Percentiles rank a stretch among this genome's conserved stretches.
Evolutionary conservation across 2,888 invertebrate genomes (phyloP).

Genomic region (Ectemnius continuus): DNA sequence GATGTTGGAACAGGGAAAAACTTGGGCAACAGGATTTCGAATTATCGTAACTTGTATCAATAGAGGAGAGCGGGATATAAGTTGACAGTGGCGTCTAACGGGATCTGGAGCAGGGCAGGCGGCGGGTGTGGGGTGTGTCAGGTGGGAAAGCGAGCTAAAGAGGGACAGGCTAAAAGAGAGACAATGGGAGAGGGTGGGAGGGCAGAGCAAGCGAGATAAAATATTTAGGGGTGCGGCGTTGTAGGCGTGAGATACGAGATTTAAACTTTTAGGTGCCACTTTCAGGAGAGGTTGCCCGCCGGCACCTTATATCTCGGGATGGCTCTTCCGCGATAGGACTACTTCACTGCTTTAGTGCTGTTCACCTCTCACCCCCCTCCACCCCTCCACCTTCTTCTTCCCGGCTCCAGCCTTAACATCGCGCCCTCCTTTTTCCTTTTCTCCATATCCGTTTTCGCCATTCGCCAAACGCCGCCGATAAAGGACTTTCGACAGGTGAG

Average conservation of each 20-base stretch:
- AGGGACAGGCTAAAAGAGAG: too few relatives aligned
- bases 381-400: too few relatives aligned
- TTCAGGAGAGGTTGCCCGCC: conserved; percentile 48
- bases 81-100: conserved; percentile 31
- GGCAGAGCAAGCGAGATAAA: conserved; percentile 28
- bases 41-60: conserved; percentile 40
- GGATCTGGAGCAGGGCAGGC: background rate
- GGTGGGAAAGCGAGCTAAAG: conserved; percentile 7
- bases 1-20: conserved; percentile 6
- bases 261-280: conserved; percentile 63
- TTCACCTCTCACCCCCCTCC: conserved; percentile 8
- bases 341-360: conserved; percentile 40
- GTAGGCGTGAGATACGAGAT: conserved; percentile 61
- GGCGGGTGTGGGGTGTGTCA: background rate
- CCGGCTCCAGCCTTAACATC: background rate
- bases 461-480: conserved; percentile 16
- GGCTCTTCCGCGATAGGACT: conserved; percentile 50
- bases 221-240: conserved; percentile 50
- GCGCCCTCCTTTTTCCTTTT: conserved; percentile 11
- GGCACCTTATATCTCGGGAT: conserved; percentile 50
- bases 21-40: conserved; percentile 25
- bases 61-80: conserved; percentile 44
- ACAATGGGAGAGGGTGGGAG: background rate
- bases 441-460: conserved; percentile 25
- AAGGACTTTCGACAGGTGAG: conserved; percentile 23